Evolutionary conservation across 2,113 vertebrate species (phyloP), one percentile per base, ranked within the genome.

Genomic region (Apteryx owenii): DNA sequence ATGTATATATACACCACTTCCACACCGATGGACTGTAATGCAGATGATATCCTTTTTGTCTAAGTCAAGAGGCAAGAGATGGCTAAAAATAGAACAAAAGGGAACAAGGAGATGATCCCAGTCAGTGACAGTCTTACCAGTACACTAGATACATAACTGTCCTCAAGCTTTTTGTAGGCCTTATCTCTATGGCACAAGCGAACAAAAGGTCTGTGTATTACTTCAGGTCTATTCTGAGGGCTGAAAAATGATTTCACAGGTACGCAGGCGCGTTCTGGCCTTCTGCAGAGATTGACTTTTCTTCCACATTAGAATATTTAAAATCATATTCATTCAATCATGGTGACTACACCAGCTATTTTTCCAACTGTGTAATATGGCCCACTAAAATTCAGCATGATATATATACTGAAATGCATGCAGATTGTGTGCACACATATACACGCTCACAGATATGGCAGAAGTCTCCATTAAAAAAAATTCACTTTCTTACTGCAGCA

Each of bases 401-500:
- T 53, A 91, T 42, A 51, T 58, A 65, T 22, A 92, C 2, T 81
- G 83, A 92, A 88, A 95, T 73, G 90, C 76, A 95, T 95, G 96
- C 94, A 96, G 83, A 97, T 96, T 48, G 89, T 93, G 58, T 78
- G 42, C 71, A 93, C 73, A 77, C 68, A 92, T 77, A 93, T 78
- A 65, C 91, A 76, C 65, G 51, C 86, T 58, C 86, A 15, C 44
- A 73, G 95, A 62, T 56, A 66, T 8, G 48, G 88, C 81, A 78
- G 70, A 65, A 95, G 76, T 56, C 75, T 93, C 94, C 96, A 97
- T 98, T 97, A 96, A 95, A 91, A 97, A 98, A 96, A 94, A 98
- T 96, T 76, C 76, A 26, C 81, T 91, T 71, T 73, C 97, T 79
- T 54, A 17, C 83, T 73, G 90, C 70, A 6, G 87, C 82, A 85